Conservation (phyloP, 2,113 vertebrate genomes). For the Cyrtonyx montezumae region DNA sequence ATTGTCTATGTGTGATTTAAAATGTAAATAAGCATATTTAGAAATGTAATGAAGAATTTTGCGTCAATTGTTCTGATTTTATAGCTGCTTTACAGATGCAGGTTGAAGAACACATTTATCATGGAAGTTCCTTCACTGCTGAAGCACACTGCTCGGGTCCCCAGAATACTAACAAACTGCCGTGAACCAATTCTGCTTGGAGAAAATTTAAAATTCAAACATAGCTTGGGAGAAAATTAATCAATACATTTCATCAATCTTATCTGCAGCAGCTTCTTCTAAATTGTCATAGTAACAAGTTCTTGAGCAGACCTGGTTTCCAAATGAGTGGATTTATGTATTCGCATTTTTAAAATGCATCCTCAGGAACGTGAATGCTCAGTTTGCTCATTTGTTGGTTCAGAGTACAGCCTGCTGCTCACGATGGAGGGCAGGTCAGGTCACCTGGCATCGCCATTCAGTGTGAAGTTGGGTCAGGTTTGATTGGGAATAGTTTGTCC, state of each 20-base stretch:
- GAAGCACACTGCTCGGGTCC: conserved; percentile 64
- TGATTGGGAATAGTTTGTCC: not conserved
- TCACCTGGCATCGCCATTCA: not conserved
- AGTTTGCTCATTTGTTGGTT: not conserved
- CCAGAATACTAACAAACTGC: conserved; percentile 74
- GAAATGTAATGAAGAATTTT: conserved; percentile 81
- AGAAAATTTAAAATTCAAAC: conserved; percentile 74
- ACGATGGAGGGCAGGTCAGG: not conserved
- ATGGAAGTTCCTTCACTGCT: conserved; percentile 73
- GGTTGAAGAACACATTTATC: conserved; percentile 81
- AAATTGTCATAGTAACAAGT: conserved; percentile 69
- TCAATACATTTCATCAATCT: conserved; percentile 70
- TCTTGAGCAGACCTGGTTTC: conserved; percentile 58
- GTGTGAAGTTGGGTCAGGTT: not conserved
- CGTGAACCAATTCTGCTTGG: conserved; percentile 48
- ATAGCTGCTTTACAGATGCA: conserved; percentile 78
- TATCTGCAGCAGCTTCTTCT: conserved; percentile 42
- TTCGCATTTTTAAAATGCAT: not conserved
- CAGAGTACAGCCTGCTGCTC: not conserved
- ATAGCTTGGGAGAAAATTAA: conserved; percentile 66
- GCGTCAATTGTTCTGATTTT: conserved; percentile 82
- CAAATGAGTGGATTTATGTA: conserved; percentile 34
- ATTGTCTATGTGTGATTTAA: conserved; percentile 82
- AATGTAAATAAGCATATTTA: conserved; percentile 86
- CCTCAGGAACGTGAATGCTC: not conserved